Evolutionary conservation across 2,888 invertebrate species (phyloP), one percentile per base, ranked within the genome.

Genomic region (Heliconius aoede): DNA sequence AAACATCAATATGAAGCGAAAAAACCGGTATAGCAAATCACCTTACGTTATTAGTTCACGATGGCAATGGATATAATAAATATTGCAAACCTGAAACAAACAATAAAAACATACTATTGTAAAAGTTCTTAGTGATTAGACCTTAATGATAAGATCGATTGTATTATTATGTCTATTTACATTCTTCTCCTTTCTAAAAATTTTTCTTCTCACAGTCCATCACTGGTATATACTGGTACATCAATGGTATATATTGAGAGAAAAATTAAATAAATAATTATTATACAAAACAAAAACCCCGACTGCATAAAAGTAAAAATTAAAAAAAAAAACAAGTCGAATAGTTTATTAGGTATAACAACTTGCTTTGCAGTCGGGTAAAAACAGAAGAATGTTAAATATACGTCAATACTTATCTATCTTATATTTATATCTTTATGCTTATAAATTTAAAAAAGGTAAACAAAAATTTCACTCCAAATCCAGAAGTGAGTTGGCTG

Each of bases 381-480:
- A 60, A 15, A 60, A 28, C 24, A 0, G n/a, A n/a, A 26, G 24
- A 26, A 26, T 60, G 26, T 11, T 60, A 60, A 64, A 64, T 32
- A 64, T 64, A 32, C n/a, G n/a, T 64, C 36, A 40, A 40, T 24
- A 15, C 8, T 40, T 24, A 32, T 24, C n/a, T n/a, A n/a, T n/a
- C n/a, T n/a, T n/a, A n/a, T n/a, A n/a, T n/a, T n/a, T n/a, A n/a
- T n/a, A n/a, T n/a, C 24, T n/a, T 24, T n/a, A 32, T 30, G n/a
- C 13, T 32, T 64, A 65, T 36, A 65, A 40, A 36, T 5, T 64
- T 32, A n/a, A 64, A 65, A 24, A 65, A 40, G 1, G 24, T 36
- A 40, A 65, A 65, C 40, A 65, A 65, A 65, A 65, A 65, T 40
- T 65, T 65, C 15, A 40, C 24, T 64, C 65, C 65, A 65, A 65